A percentile compares a stretch with the other conserved stretches of the same genome.
Conservation (phyloP, 2,888 invertebrate species). For the Achlya flavicornis region DNA sequence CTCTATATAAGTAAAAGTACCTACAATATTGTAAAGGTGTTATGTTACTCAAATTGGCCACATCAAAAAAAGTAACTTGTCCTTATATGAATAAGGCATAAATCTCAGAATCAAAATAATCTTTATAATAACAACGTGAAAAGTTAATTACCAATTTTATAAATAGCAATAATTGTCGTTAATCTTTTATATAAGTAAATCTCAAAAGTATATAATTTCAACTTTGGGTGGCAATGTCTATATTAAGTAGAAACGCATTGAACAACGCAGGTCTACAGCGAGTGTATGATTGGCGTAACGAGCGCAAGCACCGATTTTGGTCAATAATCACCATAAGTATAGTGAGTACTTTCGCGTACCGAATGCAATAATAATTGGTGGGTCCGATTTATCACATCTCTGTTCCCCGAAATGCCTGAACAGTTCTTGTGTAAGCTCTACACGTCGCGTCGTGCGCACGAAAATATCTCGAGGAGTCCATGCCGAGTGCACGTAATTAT, state of each 20-base stretch:
- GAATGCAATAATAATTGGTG: slow-evolving; percentile 82
- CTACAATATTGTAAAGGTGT: too few relatives aligned
- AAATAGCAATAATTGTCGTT: too few relatives aligned
- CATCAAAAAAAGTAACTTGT: too few relatives aligned
- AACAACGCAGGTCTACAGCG: slow-evolving; percentile 23
- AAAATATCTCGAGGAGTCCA: slow-evolving; percentile 77
- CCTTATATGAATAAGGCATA: too few relatives aligned
- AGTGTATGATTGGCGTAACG: slow-evolving; percentile 76
- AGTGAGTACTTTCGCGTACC: slow-evolving; percentile 77
- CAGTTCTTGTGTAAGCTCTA: slow-evolving; percentile 80
- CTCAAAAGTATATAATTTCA: slow-evolving; percentile 1
- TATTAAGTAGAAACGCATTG: slow-evolving; percentile 18
- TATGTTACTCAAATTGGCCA: too few relatives aligned
- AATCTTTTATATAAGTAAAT: too few relatives aligned
- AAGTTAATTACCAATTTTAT: too few relatives aligned
- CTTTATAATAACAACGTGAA: too few relatives aligned
- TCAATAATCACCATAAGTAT: slow-evolving; percentile 80
- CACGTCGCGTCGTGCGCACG: slow-evolving; percentile 80
- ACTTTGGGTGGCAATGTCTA: slow-evolving; percentile 6
- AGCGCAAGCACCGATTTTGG: slow-evolving; percentile 79
- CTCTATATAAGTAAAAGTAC: too few relatives aligned
- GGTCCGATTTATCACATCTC: slow-evolving; percentile 81
- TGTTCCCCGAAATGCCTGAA: slow-evolving; percentile 79
- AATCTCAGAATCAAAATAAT: too few relatives aligned
- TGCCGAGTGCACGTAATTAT: slow-evolving; percentile 77